Conservation (phyloP, 2,113 vertebrate species). For the Tichodroma muraria region DNA sequence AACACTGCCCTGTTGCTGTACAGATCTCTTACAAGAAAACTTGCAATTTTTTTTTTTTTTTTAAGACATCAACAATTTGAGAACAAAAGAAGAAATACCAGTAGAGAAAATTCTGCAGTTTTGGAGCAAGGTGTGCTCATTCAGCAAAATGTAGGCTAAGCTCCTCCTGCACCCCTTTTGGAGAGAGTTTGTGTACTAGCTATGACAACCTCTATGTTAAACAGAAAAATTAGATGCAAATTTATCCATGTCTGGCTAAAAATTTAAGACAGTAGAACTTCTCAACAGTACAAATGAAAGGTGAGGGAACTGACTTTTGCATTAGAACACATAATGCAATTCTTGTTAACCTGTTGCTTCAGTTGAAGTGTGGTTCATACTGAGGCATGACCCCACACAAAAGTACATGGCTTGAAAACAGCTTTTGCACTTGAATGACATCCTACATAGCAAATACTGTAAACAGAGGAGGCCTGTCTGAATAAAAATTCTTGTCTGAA, state of each 20-base stretch:
- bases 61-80: constrained; percentile 18
- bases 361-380: not conserved
- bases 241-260: not conserved
- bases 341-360: not conserved
- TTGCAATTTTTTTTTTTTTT: not conserved
- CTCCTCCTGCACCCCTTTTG: not conserved
- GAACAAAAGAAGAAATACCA: not conserved
- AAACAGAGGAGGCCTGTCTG: not conserved
- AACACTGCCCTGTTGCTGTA: constrained; percentile 57
- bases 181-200: not conserved
- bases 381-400: not conserved
- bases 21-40: constrained; percentile 48
- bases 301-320: not conserved
- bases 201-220: not conserved
- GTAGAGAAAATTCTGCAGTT: not conserved
- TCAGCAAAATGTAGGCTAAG: not conserved
- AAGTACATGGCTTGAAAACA: not conserved
- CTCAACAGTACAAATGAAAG: not conserved
- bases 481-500: not conserved
- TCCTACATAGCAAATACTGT: not conserved
- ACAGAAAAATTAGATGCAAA: not conserved
- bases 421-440: not conserved
- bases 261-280: not conserved
- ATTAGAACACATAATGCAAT: not conserved
- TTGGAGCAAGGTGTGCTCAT: not conserved